A percentile compares a stretch with the other conserved stretches of the same genome.
phyloP scores from a whole-genome alignment of 1,140 invertebrate genomes.

The Drosophila nigrodunni region DNA sequence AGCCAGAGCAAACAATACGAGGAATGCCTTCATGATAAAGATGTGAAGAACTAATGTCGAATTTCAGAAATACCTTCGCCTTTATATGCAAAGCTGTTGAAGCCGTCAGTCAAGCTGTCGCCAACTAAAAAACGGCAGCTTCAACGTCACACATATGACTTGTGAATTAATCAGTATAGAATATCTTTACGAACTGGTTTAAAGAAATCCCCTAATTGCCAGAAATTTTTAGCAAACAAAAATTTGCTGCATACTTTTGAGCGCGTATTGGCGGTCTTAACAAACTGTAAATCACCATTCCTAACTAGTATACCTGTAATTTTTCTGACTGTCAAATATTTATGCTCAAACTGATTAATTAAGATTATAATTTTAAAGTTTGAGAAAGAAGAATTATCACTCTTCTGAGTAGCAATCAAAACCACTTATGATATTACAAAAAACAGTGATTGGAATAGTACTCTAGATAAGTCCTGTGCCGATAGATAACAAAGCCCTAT shows the following conservation, averaged over 20 bases:
- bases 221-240: not conserved
- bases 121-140: constrained; percentile 13
- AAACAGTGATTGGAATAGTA: constrained; percentile 4
- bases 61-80: not conserved
- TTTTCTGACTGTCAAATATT: not conserved
- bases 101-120: not conserved
- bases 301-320: no score
- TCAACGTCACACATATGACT: not conserved
- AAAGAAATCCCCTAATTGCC: constrained; percentile 33
- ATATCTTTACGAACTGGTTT: not conserved
- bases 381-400: not conserved
- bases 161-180: not conserved
- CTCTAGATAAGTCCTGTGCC: constrained; percentile 7
- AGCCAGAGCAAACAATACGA: constrained; percentile 49
- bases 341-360: not conserved
- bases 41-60: constrained; percentile 19
- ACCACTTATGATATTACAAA: no score
- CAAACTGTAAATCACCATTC: not conserved
- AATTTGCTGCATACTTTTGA: constrained; percentile 10
- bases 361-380: not conserved
- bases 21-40: constrained; percentile 50
- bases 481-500: constrained; percentile 52
- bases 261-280: not conserved
- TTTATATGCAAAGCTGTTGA: constrained; percentile 57
- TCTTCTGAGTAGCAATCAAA: no score